Evolutionary conservation across 2,888 invertebrate genomes (phyloP).

Genomic region (Chorisops tibialis): DNA sequence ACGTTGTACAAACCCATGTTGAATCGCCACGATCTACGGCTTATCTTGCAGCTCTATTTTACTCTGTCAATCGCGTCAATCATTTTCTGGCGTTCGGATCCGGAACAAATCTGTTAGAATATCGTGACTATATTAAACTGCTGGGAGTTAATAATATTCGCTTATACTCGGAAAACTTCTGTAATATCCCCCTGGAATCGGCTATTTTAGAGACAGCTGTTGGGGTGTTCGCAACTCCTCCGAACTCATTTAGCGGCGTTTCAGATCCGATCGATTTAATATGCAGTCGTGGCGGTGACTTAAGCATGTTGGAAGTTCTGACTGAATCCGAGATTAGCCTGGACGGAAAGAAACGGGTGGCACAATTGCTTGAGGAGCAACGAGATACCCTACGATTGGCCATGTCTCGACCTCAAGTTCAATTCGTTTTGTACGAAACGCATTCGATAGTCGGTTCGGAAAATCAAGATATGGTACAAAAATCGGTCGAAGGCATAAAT

Average conservation of each 20-base stretch:
- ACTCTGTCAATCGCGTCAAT: conserved; percentile 59
- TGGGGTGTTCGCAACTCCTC: conserved; percentile 70
- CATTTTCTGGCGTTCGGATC: conserved; percentile 62
- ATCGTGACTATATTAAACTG: conserved; percentile 64
- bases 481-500: conserved; percentile 68
- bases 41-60: conserved; percentile 67
- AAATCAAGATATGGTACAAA: conserved; percentile 68
- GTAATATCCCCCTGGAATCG: conserved; percentile 55
- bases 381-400: conserved; percentile 68
- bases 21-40: conserved; percentile 76
- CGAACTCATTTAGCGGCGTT: conserved; percentile 77
- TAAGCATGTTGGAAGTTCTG: conserved; percentile 69
- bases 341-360: conserved; percentile 60
- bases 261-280: conserved; percentile 76
- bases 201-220: conserved; percentile 60
- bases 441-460: conserved; percentile 74
- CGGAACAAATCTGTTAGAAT: conserved; percentile 57
- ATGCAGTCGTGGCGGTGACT: conserved; percentile 75
- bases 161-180: conserved; percentile 54
- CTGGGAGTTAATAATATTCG: conserved; percentile 64
- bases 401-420: conserved; percentile 78
- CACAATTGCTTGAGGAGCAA: conserved; percentile 70
- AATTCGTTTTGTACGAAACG: conserved; percentile 76
- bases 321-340: conserved; percentile 66
- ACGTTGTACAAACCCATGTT: conserved; percentile 75